A percentile compares a stretch with the other conserved stretches of the same genome.
Conservation (phyloP, 2,888 invertebrate species). For the Dolichomitus sp. region DNA sequence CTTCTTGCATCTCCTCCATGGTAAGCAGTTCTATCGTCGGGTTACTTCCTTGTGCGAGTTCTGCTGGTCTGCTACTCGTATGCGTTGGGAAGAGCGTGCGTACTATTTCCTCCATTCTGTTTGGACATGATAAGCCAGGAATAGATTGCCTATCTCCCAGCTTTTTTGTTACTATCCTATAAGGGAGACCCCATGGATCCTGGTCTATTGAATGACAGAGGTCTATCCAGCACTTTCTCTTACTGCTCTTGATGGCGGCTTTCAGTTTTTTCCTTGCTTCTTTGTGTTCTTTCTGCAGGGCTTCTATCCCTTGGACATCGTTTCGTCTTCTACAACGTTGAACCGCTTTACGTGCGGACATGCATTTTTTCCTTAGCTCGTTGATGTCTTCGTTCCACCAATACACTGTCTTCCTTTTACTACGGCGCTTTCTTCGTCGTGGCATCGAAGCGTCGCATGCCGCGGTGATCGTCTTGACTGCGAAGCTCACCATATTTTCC, state of each 20-base stretch:
- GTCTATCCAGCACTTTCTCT: conserved; percentile 38
- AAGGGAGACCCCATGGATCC: conserved; percentile 56
- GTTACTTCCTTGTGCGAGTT: too few relatives aligned
- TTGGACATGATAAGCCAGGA: conserved; percentile 27
- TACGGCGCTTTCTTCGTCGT: neutral
- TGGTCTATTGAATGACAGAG: conserved; percentile 28
- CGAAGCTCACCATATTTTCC: neutral
- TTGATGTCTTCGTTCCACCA: conserved; percentile 25
- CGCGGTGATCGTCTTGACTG: neutral
- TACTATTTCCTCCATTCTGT: too few relatives aligned
- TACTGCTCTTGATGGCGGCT: conserved; percentile 49
- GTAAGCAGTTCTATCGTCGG: too few relatives aligned
- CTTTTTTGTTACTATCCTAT: conserved; percentile 19
- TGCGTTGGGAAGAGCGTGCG: too few relatives aligned
- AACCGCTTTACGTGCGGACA: conserved; percentile 3
- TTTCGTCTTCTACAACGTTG: conserved; percentile 4
- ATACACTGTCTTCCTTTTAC: neutral
- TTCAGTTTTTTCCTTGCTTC: conserved; percentile 22
- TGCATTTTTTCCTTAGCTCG: neutral
- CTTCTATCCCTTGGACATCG: neutral
- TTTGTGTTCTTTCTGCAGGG: neutral
- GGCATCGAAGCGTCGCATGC: conserved; percentile 25
- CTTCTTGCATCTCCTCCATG: too few relatives aligned
- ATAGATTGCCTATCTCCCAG: conserved; percentile 19
- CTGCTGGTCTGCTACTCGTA: too few relatives aligned